Evolutionary conservation across 2,797 vertebrate species (phyloP).

Genomic region (Anomalospiza imberbis): DNA sequence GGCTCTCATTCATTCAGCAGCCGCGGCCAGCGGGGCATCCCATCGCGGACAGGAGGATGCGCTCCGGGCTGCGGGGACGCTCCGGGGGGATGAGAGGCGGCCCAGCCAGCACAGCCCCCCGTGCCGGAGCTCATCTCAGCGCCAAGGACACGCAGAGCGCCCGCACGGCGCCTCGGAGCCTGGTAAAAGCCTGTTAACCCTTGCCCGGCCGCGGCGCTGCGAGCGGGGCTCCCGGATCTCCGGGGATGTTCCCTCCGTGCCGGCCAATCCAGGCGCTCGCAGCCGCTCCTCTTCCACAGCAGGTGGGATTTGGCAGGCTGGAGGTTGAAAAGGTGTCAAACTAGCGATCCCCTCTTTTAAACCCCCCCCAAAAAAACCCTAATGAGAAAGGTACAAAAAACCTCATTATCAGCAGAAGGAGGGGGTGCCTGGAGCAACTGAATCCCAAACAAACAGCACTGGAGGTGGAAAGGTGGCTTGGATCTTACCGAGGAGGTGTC

Average conservation of each 20-base stretch:
- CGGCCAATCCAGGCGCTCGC: not conserved
- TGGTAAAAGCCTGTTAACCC: conserved; percentile 21
- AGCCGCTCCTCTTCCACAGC: not conserved
- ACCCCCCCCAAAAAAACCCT: rapidly evolving
- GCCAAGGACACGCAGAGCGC: not conserved
- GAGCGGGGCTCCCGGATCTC: not conserved
- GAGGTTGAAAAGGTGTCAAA: not conserved
- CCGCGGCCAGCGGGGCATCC: not conserved
- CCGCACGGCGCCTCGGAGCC: not conserved
- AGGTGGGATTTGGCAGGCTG: not conserved
- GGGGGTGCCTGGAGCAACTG: not conserved
- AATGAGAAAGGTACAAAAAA: not conserved
- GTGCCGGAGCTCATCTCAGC: not conserved
- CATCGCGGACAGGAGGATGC: not conserved
- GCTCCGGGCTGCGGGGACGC: not conserved
- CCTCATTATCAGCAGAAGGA: not conserved
- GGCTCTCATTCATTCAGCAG: not conserved
- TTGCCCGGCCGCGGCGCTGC: not conserved
- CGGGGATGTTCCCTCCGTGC: not conserved
- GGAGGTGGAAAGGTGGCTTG: not conserved
- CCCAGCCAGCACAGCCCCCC: not conserved
- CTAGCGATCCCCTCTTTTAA: rapidly evolving
- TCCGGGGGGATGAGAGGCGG: not conserved
- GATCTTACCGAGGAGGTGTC: not conserved
- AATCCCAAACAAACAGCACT: not conserved